phyloP scores from a whole-genome alignment of 2,888 invertebrate species.

The Drosophila cracens region DNA sequence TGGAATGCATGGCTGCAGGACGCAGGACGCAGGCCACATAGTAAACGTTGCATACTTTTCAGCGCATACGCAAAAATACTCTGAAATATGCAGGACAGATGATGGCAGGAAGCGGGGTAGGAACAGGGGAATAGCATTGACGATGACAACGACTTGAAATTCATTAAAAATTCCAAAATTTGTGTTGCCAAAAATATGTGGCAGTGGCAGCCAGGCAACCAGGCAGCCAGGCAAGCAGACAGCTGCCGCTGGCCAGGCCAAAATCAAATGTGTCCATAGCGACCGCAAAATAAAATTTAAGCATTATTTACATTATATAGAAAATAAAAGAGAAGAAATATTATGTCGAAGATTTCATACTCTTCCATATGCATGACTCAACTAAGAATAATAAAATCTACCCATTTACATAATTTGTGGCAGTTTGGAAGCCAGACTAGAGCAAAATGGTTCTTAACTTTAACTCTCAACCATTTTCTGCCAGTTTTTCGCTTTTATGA shows the following conservation, averaged over 20 bases:
- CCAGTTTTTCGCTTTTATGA: neutral
- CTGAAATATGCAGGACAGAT: slow-evolving; percentile 58
- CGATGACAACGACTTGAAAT: slow-evolving; percentile 66
- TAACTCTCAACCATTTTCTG: neutral
- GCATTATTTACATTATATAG: neutral
- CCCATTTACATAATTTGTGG: neutral
- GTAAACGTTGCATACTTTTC: slow-evolving; percentile 55
- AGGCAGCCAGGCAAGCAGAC: neutral
- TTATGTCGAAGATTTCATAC: slow-evolving; percentile 9
- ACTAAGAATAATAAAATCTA: too few relatives aligned
- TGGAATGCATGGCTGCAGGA: slow-evolving; percentile 38
- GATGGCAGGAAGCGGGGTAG: slow-evolving; percentile 6
- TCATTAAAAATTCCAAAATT: slow-evolving; percentile 73
- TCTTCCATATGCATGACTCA: neutral
- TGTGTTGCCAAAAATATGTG: slow-evolving; percentile 60
- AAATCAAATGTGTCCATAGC: slow-evolving; percentile 37
- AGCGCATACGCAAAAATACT: slow-evolving; percentile 50
- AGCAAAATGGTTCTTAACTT: neutral
- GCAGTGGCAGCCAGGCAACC: slow-evolving; percentile 16
- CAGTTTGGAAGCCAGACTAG: neutral
- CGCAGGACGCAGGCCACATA: slow-evolving; percentile 21
- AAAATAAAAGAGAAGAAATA: neutral
- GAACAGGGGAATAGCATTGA: slow-evolving; percentile 45
- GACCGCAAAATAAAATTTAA: slow-evolving; percentile 13
- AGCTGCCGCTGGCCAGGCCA: slow-evolving; percentile 9